phyloP scores from a whole-genome alignment of 2,113 vertebrate genomes.

The Chionis minor region DNA sequence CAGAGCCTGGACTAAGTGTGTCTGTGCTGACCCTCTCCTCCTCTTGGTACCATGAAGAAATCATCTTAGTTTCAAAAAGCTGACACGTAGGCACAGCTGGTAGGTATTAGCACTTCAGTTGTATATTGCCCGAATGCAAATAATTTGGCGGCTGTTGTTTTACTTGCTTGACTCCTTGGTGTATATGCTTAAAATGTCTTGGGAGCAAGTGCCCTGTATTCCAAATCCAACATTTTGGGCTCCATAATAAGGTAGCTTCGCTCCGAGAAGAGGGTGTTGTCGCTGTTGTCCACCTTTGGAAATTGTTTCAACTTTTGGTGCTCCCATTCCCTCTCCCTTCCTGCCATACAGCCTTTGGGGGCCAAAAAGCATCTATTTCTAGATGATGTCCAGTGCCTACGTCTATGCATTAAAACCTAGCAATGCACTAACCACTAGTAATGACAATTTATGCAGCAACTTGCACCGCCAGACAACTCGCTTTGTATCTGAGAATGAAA shows the following conservation, averaged over 20 bases:
- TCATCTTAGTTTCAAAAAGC: neutral
- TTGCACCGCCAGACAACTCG: neutral
- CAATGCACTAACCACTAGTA: neutral
- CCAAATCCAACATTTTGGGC: neutral
- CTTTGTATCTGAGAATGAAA: neutral
- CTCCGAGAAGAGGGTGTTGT: neutral
- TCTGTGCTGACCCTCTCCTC: neutral
- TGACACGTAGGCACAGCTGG: neutral
- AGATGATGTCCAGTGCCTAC: neutral
- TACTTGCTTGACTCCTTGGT: neutral
- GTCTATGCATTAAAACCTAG: neutral
- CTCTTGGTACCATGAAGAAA: neutral
- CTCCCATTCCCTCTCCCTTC: neutral
- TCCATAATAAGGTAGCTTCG: neutral
- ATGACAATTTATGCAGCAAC: neutral
- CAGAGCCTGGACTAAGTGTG: neutral
- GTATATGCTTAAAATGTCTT: neutral
- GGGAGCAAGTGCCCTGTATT: neutral
- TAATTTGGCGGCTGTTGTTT: neutral
- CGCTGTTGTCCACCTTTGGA: neutral
- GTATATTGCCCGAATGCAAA: neutral
- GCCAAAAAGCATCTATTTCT: neutral
- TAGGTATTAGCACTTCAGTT: neutral
- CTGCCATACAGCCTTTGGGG: neutral
- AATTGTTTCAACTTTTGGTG: neutral